Evolutionary conservation across 2,797 vertebrate genomes (phyloP), one percentile per base, ranked within the genome.

Genomic region (Kryptopterus vitreolus): DNA sequence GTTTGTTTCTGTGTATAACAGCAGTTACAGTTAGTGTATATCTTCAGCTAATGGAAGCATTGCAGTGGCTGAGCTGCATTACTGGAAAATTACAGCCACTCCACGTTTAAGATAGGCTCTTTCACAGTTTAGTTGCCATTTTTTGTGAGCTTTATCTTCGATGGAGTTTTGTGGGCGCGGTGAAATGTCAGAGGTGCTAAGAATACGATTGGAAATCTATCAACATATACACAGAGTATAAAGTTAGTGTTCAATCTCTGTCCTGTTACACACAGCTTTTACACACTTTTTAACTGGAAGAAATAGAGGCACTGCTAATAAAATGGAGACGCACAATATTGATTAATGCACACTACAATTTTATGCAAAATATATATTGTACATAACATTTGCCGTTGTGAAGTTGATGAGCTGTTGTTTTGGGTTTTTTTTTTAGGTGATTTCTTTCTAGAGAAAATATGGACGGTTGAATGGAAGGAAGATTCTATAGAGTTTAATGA

Each of bases 61-160:
- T 29, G 66, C 66, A 29, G 46, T 50, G 66, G 66, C 66, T 69
- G 24, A 68, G 65, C 65, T 68, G 65, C 65, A 9, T 46, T 46
- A 26, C n/a, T 15, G 5, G 22, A 26, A 10, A 43, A 29, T 48
- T 69, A 48, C 43, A 20, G 10, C 9, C n/a, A 65, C 20, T 2
- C 62, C 33, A n/a, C 22, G 43, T 22, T 18, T 62, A 65, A 35
- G 20, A 12, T 4, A 16, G 0, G 9, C 31, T n/a, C 33, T 48
- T 68, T 20, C 43, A 18, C 15, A 3, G 8, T 69, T 69, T 48
- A 26, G 12, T 46, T n/a, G 1, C 20, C 18, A n/a, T 65, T n/a
- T 65, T 46, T 11, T 38, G 2, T 24, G 12, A 48, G 43, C n/a
- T 48, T 48, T 50, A 9, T 24, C 24, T 50, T 69, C 48, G 10